Evolutionary conservation across 1,140 invertebrate species (phyloP).

Genomic region (Macrotrachela quadricornifera): DNA sequence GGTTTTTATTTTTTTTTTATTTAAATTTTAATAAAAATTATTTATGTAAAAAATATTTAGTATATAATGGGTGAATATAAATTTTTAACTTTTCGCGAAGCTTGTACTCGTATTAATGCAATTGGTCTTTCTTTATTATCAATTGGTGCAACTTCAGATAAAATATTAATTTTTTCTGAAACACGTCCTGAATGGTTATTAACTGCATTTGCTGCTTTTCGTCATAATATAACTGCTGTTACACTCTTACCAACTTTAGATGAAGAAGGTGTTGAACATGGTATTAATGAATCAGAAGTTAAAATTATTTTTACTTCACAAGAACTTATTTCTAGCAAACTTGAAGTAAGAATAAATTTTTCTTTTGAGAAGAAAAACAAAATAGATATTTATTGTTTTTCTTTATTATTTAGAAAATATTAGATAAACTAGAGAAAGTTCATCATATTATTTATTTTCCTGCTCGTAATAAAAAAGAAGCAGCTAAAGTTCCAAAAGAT

Average conservation of each 20-base stretch:
- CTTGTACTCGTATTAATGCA: conserved; percentile 46
- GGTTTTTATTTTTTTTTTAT: conserved; percentile 1
- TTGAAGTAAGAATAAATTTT: not conserved
- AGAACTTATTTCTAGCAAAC: not conserved
- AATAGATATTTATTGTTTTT: too few species aligned
- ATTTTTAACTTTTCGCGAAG: conserved; percentile 63
- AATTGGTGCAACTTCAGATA: conserved; percentile 42
- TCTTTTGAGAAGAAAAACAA: not conserved
- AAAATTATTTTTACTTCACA: not conserved
- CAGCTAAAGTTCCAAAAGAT: too few species aligned
- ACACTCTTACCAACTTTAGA: conserved; percentile 90
- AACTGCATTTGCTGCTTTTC: conserved; percentile 73
- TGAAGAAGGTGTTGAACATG: conserved; percentile 51
- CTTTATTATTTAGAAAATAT: conserved; percentile 10
- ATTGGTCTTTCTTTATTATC: conserved; percentile 38
- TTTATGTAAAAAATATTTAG: not conserved
- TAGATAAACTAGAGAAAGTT: conserved; percentile 19
- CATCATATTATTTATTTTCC: conserved; percentile 47
- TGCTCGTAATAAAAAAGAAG: too few species aligned
- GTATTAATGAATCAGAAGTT: not conserved
- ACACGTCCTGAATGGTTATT: conserved; percentile 91
- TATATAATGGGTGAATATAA: conserved; percentile 45
- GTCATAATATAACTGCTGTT: conserved; percentile 70
- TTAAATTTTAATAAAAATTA: not conserved
- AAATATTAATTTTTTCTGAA: conserved; percentile 82